A percentile compares a stretch with the other conserved stretches of the same genome.
These are phyloP conservation scores for Apis mellifera DNA, from an alignment of 1,140 invertebrate genomes.

Conservation along the genomic window Amel_HAv3.1 CM009936.2:4204001-4204500, in stretches of 20 bases:
- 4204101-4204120: conserved; percentile 19
- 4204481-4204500: background rate
- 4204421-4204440: conserved; percentile 31
- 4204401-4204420: conserved; percentile 12
- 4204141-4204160: conserved; percentile 42
- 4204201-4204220: conserved; percentile 5
- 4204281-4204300: conserved; percentile 45
- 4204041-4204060: background rate
- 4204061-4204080: conserved; percentile 1
- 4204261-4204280: conserved; percentile 26
- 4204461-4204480: background rate
- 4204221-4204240: conserved; percentile 34
- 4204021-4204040: too few relatives aligned
- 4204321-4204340: conserved; percentile 24
- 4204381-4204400: conserved; percentile 37
- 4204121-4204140: conserved; percentile 46
- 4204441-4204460: background rate
- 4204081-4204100: background rate
- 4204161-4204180: conserved; percentile 23
- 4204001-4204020: conserved; percentile 1
- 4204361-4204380: conserved; percentile 36
- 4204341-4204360: conserved; percentile 3
- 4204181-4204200: background rate
- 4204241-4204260: conserved; percentile 6
- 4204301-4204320: too few relatives aligned